These are phyloP conservation scores for Phengaris alcon DNA, from an alignment of 2,888 invertebrate species.

Conservation along the genomic window DNA sequence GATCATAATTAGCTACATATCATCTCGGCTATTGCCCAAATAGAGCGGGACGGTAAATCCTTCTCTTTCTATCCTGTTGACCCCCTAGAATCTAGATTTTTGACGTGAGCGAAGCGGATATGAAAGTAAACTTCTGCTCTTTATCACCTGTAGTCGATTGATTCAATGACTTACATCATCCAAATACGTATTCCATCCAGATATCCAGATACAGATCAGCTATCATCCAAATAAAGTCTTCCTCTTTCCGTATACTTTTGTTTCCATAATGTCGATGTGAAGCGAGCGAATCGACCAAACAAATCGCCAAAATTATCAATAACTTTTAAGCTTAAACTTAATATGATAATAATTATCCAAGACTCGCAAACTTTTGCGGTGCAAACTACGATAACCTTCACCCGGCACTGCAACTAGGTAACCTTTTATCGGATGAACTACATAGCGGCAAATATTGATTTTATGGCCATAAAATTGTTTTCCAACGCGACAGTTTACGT, in stretches of 20 bases:
- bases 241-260: too few relatives aligned
- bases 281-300: too few relatives aligned
- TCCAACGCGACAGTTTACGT: constrained; percentile 4
- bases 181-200: too few relatives aligned
- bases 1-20: constrained; percentile 21
- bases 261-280: too few relatives aligned
- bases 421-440: constrained; percentile 9
- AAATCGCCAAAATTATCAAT: too few relatives aligned
- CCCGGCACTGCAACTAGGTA: background rate
- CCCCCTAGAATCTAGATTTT: background rate
- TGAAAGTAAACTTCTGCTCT: too few relatives aligned
- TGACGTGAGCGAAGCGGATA: too few relatives aligned
- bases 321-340: background rate
- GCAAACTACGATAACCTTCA: background rate
- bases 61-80: background rate
- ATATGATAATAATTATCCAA: background rate
- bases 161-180: too few relatives aligned
- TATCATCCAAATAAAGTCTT: too few relatives aligned
- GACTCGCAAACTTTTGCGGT: background rate
- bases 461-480: constrained; percentile 5
- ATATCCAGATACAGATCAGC: too few relatives aligned
- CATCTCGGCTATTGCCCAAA: constrained; percentile 12
- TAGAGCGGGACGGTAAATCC: background rate
- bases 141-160: too few relatives aligned
- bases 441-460: constrained; percentile 12